These are phyloP conservation scores for Syngnathus rostellatus DNA, from an alignment of 2,797 vertebrate species.

Conservation along the genomic window DNA sequence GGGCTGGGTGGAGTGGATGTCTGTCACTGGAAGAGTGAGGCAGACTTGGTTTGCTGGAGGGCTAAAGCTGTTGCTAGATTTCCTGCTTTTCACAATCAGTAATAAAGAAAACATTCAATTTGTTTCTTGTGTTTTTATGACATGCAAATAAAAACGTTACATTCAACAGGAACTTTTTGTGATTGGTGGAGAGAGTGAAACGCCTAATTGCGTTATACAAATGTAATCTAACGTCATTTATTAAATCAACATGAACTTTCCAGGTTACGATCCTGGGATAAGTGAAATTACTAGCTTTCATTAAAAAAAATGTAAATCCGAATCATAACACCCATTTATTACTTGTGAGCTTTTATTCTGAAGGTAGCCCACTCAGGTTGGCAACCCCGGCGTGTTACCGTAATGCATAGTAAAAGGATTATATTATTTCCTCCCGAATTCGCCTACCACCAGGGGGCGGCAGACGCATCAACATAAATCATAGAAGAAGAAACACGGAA, in stretches of 20 bases:
- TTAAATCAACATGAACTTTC: too few species aligned
- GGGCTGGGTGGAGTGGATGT: slow-evolving; percentile 65
- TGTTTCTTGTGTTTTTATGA: neutral
- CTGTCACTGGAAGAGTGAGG: slow-evolving; percentile 42
- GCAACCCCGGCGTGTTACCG: too few species aligned
- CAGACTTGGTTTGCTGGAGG: slow-evolving; percentile 28
- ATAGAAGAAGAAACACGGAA: slow-evolving; percentile 43
- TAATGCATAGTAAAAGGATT: too few species aligned
- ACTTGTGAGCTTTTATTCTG: too few species aligned
- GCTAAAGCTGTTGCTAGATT: slow-evolving; percentile 47
- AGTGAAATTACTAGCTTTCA: too few species aligned
- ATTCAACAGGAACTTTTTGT: neutral
- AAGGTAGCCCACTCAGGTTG: too few species aligned
- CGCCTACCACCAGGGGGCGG: slow-evolving; percentile 24
- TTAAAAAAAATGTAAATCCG: too few species aligned
- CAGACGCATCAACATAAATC: neutral
- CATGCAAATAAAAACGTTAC: neutral
- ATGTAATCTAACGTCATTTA: too few species aligned
- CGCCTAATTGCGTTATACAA: too few species aligned
- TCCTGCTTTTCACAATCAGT: slow-evolving; percentile 65
- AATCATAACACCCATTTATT: too few species aligned
- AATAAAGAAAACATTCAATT: slow-evolving; percentile 11
- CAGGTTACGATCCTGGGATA: too few species aligned
- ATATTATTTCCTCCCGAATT: neutral
- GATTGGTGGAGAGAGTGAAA: too few species aligned